Evolutionary conservation across 2,113 vertebrate genomes (phyloP).

Genomic region (Vidua macroura): DNA sequence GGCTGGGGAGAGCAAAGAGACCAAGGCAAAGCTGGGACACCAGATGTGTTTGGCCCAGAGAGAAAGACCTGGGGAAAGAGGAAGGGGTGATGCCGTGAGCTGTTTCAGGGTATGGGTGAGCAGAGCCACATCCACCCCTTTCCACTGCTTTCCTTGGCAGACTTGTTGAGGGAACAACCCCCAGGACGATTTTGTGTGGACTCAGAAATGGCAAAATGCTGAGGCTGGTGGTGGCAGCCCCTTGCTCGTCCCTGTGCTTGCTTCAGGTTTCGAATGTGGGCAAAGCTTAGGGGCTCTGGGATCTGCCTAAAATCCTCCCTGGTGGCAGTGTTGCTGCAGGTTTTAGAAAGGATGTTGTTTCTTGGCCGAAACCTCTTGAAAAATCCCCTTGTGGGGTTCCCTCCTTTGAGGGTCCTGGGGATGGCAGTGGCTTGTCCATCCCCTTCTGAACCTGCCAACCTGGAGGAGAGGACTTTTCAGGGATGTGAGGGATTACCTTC

Average conservation of each 20-base stretch:
- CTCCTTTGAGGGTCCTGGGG: not conserved
- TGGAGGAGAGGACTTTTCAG: not conserved
- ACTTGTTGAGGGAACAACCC: not conserved
- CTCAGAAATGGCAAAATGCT: not conserved
- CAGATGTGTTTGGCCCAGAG: no score
- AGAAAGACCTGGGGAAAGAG: not conserved
- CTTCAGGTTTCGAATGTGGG: rapidly evolving
- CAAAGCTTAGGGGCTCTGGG: not conserved
- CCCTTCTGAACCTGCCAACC: not conserved
- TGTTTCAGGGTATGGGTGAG: not conserved
- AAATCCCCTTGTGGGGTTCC: not conserved
- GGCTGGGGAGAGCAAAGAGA: not conserved
- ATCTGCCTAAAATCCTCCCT: not conserved
- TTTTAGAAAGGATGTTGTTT: not conserved
- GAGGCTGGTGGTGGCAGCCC: rapidly evolving
- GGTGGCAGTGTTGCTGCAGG: rapidly evolving
- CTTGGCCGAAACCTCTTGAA: not conserved
- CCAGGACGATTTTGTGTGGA: rapidly evolving
- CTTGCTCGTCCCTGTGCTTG: rapidly evolving
- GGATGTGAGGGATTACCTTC: not conserved
- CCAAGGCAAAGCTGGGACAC: not conserved
- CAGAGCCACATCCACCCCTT: rapidly evolving
- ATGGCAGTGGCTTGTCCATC: rapidly evolving
- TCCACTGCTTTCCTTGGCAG: not conserved
- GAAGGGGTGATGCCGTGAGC: not conserved